These are phyloP conservation scores for Tragopan temminckii DNA, from an alignment of 2,797 vertebrate genomes.

Conservation along the genomic window DNA sequence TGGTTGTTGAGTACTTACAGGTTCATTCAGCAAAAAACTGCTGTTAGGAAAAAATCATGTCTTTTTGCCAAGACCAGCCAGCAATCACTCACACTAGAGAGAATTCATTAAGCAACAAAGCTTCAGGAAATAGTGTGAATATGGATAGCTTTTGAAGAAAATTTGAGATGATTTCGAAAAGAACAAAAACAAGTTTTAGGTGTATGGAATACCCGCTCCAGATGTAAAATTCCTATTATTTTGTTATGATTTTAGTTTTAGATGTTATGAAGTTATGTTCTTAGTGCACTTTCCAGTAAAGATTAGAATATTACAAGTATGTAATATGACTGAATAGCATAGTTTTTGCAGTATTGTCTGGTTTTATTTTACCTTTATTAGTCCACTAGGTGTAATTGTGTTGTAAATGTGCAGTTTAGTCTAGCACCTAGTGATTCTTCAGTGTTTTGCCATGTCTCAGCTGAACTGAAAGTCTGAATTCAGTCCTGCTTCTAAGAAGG, in stretches of 20 bases:
- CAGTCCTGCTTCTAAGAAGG: background rate
- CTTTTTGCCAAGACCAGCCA: background rate
- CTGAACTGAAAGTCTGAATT: background rate
- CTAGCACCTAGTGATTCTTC: background rate
- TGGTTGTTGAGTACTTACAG: background rate
- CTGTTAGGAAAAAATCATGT: background rate
- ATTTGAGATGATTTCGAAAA: background rate
- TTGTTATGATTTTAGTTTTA: background rate
- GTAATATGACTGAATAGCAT: background rate
- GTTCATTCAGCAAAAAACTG: background rate
- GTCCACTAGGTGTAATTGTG: background rate
- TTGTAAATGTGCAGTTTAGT: background rate
- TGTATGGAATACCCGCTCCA: background rate
- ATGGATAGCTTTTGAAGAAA: background rate
- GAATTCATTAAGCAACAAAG: background rate
- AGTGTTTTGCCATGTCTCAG: too few relatives aligned
- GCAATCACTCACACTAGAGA: background rate
- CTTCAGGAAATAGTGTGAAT: background rate
- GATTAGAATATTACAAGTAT: background rate
- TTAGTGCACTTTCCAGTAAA: background rate
- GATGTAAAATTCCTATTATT: background rate
- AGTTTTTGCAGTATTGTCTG: background rate
- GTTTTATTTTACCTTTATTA: background rate
- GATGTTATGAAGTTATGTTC: background rate
- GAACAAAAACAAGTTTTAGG: background rate